These are phyloP conservation scores for Cheilosia vulpina DNA, from an alignment of 2,888 invertebrate genomes.

Conservation along the genomic window DNA sequence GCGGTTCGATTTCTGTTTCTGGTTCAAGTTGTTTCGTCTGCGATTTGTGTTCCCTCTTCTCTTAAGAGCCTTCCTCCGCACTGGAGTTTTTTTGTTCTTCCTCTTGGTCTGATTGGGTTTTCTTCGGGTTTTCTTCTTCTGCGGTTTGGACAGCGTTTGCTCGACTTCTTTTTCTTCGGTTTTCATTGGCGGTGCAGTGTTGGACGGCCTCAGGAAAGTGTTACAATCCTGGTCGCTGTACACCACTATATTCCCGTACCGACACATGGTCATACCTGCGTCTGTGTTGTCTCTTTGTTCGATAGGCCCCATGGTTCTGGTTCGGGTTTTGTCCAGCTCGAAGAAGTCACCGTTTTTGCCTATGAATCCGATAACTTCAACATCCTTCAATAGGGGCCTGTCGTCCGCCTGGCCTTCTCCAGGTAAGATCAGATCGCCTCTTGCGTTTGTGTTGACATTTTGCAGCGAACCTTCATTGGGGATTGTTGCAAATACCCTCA, in stretches of 20 bases:
- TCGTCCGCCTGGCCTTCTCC: not conserved
- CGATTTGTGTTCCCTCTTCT: conserved; percentile 23
- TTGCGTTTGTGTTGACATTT: not conserved
- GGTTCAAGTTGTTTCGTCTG: conserved; percentile 19
- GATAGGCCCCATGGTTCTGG: conserved; percentile 78
- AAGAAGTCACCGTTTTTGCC: conserved; percentile 79
- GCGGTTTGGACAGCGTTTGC: not conserved
- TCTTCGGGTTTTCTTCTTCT: conserved; percentile 1
- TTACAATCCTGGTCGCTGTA: conserved; percentile 81
- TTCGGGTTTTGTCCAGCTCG: conserved; percentile 78
- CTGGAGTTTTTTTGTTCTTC: conserved; percentile 3
- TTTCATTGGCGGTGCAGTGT: not conserved
- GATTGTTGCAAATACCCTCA: conserved; percentile 16
- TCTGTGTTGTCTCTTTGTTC: conserved; percentile 77
- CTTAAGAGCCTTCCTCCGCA: conserved; percentile 38
- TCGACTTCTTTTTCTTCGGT: conserved; percentile 38
- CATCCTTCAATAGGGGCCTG: not conserved
- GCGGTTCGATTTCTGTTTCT: conserved; percentile 33
- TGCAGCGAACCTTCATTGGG: not conserved
- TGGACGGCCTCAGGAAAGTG: conserved; percentile 76
- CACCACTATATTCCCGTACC: conserved; percentile 80
- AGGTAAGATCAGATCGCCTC: not conserved
- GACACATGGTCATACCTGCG: conserved; percentile 77
- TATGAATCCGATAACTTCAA: conserved; percentile 80
- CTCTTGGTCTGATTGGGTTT: conserved; percentile 3